Conservation (phyloP, 2,113 vertebrate species). For the Neotragus moschatus region DNA sequence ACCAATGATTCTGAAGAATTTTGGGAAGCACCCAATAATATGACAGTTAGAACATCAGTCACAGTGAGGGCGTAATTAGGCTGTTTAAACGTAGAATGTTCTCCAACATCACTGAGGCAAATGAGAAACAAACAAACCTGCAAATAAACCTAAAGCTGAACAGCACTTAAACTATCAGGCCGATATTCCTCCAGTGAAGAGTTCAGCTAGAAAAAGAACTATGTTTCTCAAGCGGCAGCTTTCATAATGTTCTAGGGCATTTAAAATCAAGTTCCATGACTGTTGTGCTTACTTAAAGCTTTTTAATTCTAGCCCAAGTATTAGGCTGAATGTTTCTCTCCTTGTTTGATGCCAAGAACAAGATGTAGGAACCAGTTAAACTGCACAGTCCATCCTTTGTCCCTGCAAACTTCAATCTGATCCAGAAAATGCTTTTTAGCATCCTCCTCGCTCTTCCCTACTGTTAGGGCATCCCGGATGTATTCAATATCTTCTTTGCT, state of each 20-base stretch:
- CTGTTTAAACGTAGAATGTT: not conserved
- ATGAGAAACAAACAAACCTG: not conserved
- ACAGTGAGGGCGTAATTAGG: not conserved
- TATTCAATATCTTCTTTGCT: constrained; percentile 99
- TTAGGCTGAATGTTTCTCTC: constrained; percentile 94
- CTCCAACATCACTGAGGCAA: not conserved
- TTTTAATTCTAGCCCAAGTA: not conserved
- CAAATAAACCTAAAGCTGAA: not conserved
- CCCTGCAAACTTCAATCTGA: constrained; percentile 97
- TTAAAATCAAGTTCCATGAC: not conserved
- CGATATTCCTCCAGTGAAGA: not conserved
- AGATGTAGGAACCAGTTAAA: constrained; percentile 99
- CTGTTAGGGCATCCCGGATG: constrained; percentile 94
- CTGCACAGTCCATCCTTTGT: constrained; percentile 99
- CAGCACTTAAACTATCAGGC: not conserved
- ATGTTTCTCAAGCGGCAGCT: not conserved
- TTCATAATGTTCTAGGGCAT: constrained; percentile 8
- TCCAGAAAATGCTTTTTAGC: constrained; percentile 96
- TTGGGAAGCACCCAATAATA: not conserved
- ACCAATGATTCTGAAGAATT: constrained; percentile 6
- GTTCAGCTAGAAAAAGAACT: not conserved
- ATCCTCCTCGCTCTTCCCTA: constrained; percentile 91
- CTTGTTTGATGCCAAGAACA: constrained; percentile 98
- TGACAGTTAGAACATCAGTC: not conserved
- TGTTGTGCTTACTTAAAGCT: not conserved